Evolutionary conservation across 2,888 invertebrate genomes (phyloP).

Genomic region (Lasioglossum malachurum): DNA sequence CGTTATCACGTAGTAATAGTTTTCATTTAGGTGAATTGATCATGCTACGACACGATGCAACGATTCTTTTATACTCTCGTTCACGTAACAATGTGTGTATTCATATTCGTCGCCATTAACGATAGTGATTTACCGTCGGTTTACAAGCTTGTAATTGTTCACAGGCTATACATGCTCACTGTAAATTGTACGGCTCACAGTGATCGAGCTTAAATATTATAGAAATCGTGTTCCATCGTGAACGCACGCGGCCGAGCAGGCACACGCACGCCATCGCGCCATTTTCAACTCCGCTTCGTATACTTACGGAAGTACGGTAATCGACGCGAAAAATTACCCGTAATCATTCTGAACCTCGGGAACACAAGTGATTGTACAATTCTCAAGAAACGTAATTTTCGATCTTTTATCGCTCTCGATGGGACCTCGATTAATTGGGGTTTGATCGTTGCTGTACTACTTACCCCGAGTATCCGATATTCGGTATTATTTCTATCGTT

Average conservation of each 20-base stretch:
- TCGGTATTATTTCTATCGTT: background rate
- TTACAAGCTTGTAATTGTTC: slow-evolving; percentile 52
- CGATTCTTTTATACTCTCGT: slow-evolving; percentile 58
- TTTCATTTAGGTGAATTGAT: slow-evolving; percentile 71
- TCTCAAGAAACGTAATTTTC: background rate
- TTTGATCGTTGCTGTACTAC: background rate
- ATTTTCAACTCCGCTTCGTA: background rate
- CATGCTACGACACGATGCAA: slow-evolving; percentile 66
- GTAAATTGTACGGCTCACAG: slow-evolving; percentile 54
- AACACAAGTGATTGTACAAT: slow-evolving; percentile 22
- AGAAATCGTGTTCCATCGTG: slow-evolving; percentile 60
- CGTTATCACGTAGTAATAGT: slow-evolving; percentile 72
- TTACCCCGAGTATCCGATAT: slow-evolving; percentile 20
- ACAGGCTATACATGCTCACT: slow-evolving; percentile 52
- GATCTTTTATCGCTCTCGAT: slow-evolving; percentile 22
- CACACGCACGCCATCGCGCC: slow-evolving; percentile 45
- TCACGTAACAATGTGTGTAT: slow-evolving; percentile 68
- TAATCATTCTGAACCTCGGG: background rate
- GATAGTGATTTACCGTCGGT: slow-evolving; percentile 46
- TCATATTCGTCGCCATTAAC: slow-evolving; percentile 53
- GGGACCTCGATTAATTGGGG: slow-evolving; percentile 5
- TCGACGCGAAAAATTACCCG: slow-evolving; percentile 7
- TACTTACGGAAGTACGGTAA: background rate
- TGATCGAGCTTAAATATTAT: slow-evolving; percentile 57
- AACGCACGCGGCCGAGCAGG: slow-evolving; percentile 50